Percentiles rank a stretch among this genome's conserved stretches.
phyloP scores from a whole-genome alignment of 2,113 vertebrate genomes.

The Cacatua alba region DNA sequence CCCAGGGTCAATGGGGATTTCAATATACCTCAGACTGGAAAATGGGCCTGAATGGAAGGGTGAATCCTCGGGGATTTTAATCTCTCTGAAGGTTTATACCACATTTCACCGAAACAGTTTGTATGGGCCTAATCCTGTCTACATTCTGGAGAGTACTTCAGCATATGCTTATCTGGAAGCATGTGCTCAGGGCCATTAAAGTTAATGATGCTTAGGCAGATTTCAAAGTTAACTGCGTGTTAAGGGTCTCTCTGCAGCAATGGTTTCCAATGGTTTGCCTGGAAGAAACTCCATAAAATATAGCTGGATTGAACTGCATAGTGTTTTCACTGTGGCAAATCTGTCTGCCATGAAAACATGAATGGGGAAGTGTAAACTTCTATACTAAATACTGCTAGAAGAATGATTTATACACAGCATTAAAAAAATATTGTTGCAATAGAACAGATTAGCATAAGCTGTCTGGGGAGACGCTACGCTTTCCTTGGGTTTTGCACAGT shows the following conservation, averaged over 20 bases:
- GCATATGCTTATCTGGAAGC: not conserved
- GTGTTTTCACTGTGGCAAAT: not conserved
- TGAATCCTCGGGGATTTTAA: not conserved
- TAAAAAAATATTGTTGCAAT: slow-evolving; percentile 17
- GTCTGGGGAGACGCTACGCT: not conserved
- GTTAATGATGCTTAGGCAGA: slow-evolving; percentile 32
- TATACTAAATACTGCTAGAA: not conserved
- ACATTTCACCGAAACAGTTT: not conserved
- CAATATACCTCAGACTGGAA: not conserved
- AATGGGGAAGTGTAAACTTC: not conserved
- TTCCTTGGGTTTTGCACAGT: not conserved
- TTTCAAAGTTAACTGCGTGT: slow-evolving; percentile 20
- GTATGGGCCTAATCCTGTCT: not conserved
- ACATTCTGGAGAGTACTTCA: not conserved
- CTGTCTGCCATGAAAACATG: slow-evolving; percentile 9
- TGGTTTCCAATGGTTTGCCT: not conserved
- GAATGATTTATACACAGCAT: not conserved
- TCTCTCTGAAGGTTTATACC: not conserved
- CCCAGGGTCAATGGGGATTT: fast-evolving
- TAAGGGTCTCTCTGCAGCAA: not conserved
- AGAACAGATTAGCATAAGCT: not conserved
- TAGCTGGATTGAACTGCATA: not conserved
- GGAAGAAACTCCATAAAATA: not conserved
- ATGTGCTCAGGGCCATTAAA: not conserved
- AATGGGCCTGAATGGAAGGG: not conserved